Conservation (phyloP, 2,888 invertebrate genomes). For the Drosophila villosipedis region DNA sequence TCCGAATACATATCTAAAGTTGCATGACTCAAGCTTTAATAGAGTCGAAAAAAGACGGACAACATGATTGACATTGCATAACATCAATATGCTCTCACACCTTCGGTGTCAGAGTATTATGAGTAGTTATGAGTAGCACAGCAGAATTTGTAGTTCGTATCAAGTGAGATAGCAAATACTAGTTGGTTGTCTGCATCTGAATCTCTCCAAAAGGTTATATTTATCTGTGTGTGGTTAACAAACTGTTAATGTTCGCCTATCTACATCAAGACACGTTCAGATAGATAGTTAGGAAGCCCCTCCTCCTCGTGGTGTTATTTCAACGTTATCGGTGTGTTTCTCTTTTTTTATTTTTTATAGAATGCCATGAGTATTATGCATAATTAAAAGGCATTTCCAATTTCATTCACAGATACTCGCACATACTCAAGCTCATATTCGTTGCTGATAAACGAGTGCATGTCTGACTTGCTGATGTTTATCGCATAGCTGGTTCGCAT, state of each 20-base stretch:
- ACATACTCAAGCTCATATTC: constrained; percentile 37
- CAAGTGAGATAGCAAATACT: constrained; percentile 7
- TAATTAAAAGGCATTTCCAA: constrained; percentile 65
- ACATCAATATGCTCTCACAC: neutral
- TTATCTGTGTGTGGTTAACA: neutral
- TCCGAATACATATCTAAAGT: neutral
- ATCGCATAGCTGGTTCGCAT: constrained; percentile 72
- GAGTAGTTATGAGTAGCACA: constrained; percentile 6
- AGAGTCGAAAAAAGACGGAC: neutral
- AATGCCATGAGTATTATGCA: constrained; percentile 62
- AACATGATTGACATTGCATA: neutral
- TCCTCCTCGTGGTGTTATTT: neutral
- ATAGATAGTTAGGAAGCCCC: neutral
- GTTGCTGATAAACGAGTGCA: constrained; percentile 31
- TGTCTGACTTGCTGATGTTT: constrained; percentile 49
- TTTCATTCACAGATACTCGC: constrained; percentile 48
- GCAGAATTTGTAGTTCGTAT: constrained; percentile 1
- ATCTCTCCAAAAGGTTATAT: neutral
- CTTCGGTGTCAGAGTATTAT: neutral
- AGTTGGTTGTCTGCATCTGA: constrained; percentile 3
- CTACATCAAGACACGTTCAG: constrained; percentile 26
- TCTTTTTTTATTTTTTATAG: constrained; percentile 35
- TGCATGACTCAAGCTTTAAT: neutral
- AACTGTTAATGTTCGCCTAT: constrained; percentile 17
- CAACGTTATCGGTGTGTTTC: constrained; percentile 16